Evolutionary conservation across 64 coral and sea anemone genomes (phyloP).

Genomic region (Platygyra sinensis): DNA sequence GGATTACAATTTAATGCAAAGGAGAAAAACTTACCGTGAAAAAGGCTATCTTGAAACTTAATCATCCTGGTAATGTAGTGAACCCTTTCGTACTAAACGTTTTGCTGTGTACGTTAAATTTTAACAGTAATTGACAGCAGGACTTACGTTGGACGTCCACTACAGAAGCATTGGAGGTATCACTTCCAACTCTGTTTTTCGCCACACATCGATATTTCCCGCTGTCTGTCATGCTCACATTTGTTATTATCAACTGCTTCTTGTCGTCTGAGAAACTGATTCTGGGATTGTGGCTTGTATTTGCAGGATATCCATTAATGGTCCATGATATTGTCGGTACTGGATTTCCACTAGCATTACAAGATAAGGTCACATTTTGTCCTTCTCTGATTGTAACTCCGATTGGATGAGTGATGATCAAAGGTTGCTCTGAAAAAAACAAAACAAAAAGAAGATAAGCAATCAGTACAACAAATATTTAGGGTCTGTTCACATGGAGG

Average conservation of each 20-base stretch:
- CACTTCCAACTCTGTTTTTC: background rate
- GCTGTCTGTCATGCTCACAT: background rate
- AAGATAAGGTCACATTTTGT: background rate
- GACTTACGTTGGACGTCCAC: background rate
- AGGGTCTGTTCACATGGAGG: no score
- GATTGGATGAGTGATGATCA: no score
- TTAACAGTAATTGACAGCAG: no score
- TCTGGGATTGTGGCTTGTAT: background rate
- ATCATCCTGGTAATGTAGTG: no score
- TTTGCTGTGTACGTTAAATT: no score
- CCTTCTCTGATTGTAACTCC: background rate
- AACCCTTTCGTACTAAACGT: no score
- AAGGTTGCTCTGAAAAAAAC: background rate
- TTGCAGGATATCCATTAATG: background rate
- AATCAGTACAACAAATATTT: no score
- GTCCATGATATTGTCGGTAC: no score
- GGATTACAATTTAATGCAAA: no score
- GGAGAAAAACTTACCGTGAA: no score
- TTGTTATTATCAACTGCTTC: background rate
- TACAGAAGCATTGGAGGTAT: background rate
- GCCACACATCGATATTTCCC: conserved; percentile 1
- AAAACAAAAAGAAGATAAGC: no score
- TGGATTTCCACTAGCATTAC: conserved; percentile 15
- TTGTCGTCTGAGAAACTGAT: background rate
- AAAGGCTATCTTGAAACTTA: no score